Evolutionary conservation across 1,140 invertebrate species (phyloP), one percentile per base, ranked within the genome.

Genomic region (Proales similis): DNA sequence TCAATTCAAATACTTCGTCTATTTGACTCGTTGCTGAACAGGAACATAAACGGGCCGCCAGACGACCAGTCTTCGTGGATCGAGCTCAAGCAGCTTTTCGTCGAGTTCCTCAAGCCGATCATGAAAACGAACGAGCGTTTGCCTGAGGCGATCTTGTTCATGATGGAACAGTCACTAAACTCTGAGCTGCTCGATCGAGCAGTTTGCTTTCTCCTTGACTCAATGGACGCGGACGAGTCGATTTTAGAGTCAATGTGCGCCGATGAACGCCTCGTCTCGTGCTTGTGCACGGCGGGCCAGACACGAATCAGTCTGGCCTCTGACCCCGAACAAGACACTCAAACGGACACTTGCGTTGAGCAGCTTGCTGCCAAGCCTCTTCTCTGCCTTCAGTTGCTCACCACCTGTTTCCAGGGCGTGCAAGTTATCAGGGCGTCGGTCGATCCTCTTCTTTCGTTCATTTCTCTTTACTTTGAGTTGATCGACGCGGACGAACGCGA

Each of bases 131-230:
- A 12, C 39, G 45, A 57, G 19, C 14, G 22, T 14, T 42, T 57
- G 9, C 39, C 45, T 26, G 51, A 57, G 20, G 45, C 39, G 45
- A 42, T 57, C 30, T 43, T 42, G 17, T 57, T 42, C 14, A 57
- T 57, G 7, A 36, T 57, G 27, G 51, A 57, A 19, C 29, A 57
- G 19, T 57, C 51, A 6, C n/a, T 57, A 24, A 57, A 57, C 32
- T 26, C 51, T 27, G 36, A 57, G 14, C 36, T 57, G 2, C 19
- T 57, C 4, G 51, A 57, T 26, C 30, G 36, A 9, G 45, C 33
- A 5, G 27, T 36, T 42, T n/a, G 22, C 9, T 57, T 57, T 22
- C 32, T 57, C 5, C 19, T 57, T 57, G 12, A 57, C 45, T 57
- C 45, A 36, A 39, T 57, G 27, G 51, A 57, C 27, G 27, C 22